phyloP scores from a whole-genome alignment of 2,888 invertebrate genomes.

The Hypomecis atomaria region DNA sequence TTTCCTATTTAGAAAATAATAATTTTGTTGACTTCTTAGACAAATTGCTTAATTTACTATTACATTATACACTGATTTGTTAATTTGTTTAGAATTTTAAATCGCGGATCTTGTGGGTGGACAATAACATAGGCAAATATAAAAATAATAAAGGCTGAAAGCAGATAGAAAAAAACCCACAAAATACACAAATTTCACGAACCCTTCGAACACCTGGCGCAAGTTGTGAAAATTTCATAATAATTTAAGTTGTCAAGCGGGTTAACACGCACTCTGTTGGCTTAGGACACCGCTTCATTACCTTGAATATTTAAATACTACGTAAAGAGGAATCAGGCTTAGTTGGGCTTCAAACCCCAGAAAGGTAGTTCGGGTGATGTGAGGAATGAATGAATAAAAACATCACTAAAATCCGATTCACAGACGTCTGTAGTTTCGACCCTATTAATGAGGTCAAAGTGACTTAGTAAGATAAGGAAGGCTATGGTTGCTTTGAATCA shows the following conservation, averaged over 20 bases:
- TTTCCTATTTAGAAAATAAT: no score
- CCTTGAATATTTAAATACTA: constrained; percentile 22
- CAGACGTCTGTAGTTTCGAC: no score
- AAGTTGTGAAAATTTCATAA: constrained; percentile 32
- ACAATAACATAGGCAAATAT: background rate
- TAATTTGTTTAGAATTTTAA: no score
- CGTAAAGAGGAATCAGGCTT: constrained; percentile 3
- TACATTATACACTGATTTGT: no score
- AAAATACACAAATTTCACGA: constrained; percentile 10
- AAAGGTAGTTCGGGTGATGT: background rate
- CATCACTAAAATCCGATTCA: background rate
- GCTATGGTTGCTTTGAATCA: no score
- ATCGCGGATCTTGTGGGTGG: no score
- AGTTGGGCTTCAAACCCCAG: constrained; percentile 2
- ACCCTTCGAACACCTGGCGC: constrained; percentile 11
- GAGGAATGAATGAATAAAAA: background rate
- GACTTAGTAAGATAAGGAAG: no score
- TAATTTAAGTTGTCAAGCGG: constrained; percentile 31
- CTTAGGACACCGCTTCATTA: constrained; percentile 36
- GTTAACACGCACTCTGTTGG: constrained; percentile 30
- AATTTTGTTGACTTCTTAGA: no score
- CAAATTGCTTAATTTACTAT: no score
- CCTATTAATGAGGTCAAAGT: no score
- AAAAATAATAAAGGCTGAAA: background rate
- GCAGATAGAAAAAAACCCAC: background rate